Conservation (phyloP, 1,140 invertebrate genomes). For the Pteromalus puparum region DNA sequence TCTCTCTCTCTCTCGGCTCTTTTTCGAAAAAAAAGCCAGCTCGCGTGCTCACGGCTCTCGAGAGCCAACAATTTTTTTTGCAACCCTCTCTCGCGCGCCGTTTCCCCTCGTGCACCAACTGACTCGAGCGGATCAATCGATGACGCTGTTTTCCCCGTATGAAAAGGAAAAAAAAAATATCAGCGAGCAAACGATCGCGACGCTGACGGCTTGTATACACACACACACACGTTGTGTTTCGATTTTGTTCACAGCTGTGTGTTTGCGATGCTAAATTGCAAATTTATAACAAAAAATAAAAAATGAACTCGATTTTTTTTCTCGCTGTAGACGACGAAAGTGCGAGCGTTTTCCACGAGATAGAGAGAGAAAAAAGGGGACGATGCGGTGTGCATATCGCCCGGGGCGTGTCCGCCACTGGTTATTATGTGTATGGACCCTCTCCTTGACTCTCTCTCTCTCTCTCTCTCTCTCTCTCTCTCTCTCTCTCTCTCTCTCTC, state of each 20-base stretch:
- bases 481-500: conserved; percentile 18
- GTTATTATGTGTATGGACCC: conserved; percentile 67
- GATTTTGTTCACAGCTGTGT: background rate
- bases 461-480: conserved; percentile 1
- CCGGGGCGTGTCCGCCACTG: conserved; percentile 68
- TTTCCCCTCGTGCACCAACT: conserved; percentile 38
- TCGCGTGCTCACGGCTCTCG: conserved; percentile 1
- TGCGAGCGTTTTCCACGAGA: conserved; percentile 9
- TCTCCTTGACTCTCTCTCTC: conserved; percentile 19
- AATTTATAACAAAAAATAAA: background rate
- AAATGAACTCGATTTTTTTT: no score
- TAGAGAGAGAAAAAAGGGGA: conserved; percentile 64
- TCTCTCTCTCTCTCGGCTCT: background rate
- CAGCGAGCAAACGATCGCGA: background rate
- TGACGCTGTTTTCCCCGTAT: conserved; percentile 22
- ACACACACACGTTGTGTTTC: background rate
- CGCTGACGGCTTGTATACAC: background rate
- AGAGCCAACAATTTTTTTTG: conserved; percentile 27
- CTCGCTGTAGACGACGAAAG: no score
- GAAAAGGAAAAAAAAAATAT: conserved; percentile 30
- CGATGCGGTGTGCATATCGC: conserved; percentile 56
- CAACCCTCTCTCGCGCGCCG: conserved; percentile 23
- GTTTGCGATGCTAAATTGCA: background rate
- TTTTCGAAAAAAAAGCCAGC: background rate
- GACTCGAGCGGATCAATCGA: conserved; percentile 42